phyloP scores from a whole-genome alignment of 2,888 invertebrate genomes.

The Microctonus hyperodae region DNA sequence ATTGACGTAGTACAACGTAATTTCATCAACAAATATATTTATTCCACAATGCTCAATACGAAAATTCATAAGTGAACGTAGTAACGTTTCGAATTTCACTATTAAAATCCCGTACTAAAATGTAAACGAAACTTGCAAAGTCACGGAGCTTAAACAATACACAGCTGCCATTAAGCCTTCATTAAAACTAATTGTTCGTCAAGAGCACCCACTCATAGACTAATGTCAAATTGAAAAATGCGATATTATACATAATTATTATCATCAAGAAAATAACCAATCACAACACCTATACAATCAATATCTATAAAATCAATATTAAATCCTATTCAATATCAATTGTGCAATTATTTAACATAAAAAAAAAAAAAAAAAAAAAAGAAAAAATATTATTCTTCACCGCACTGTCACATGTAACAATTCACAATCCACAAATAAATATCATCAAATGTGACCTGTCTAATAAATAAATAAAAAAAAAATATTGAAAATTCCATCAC shows the following conservation, averaged over 20 bases:
- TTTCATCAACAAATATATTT: constrained; percentile 33
- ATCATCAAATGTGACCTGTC: not conserved
- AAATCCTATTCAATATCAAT: not conserved
- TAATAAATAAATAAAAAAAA: not conserved
- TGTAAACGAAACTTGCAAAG: constrained; percentile 49
- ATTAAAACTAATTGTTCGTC: constrained; percentile 44
- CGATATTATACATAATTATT: not conserved
- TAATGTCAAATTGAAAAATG: constrained; percentile 48
- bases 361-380: no score
- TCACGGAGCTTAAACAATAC: constrained; percentile 48
- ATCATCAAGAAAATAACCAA: not conserved
- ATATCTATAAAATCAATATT: not conserved
- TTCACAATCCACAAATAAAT: not conserved
- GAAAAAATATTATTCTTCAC: not conserved
- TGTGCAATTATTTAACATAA: not conserved
- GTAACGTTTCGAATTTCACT: not conserved
- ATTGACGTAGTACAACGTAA: constrained; percentile 24
- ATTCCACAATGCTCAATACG: not conserved
- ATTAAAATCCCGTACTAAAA: constrained; percentile 2
- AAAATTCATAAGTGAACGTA: not conserved
- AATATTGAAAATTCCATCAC: not conserved
- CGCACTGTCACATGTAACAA: not conserved
- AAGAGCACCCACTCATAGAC: constrained; percentile 43
- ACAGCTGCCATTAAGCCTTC: constrained; percentile 50
- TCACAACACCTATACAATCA: not conserved